Conservation (phyloP, 2,888 invertebrate species). For the Troilus luridus region DNA sequence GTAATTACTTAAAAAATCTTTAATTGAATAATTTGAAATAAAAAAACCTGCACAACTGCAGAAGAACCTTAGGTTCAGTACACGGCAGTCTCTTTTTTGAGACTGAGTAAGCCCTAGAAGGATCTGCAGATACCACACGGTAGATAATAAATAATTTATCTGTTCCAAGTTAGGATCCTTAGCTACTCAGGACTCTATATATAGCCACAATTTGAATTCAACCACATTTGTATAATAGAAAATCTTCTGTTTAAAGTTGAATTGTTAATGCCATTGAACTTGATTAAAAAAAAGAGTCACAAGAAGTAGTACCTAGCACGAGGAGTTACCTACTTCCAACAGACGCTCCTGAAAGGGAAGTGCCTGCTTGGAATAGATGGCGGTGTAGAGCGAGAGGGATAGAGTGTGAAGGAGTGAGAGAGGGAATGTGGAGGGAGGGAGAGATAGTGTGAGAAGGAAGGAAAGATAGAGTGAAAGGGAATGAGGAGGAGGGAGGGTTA, state of each 20-base stretch:
- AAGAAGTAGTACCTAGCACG: not conserved
- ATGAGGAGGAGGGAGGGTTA: not conserved
- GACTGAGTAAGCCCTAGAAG: too few species aligned
- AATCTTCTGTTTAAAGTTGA: not conserved
- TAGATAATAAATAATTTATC: too few species aligned
- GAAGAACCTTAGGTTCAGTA: too few species aligned
- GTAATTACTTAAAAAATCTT: too few species aligned
- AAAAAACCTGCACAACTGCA: too few species aligned
- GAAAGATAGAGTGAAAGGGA: not conserved
- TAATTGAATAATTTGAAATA: too few species aligned
- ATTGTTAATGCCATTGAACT: not conserved
- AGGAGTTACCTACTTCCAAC: constrained; percentile 17
- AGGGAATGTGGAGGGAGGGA: not conserved
- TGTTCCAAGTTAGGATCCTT: too few species aligned
- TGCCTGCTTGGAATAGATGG: constrained; percentile 25
- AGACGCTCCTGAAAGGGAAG: constrained; percentile 38
- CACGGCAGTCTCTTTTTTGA: too few species aligned
- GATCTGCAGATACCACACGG: too few species aligned
- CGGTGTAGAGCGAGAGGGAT: not conserved
- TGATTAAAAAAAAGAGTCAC: not conserved
- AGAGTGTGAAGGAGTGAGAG: not conserved
- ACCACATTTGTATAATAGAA: not conserved
- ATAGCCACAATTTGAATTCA: too few species aligned
- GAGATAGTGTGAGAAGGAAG: not conserved
- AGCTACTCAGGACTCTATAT: too few species aligned